These are phyloP conservation scores for Collichthys lucidus DNA, from an alignment of 2,113 vertebrate genomes.

Conservation along the genomic window DNA sequence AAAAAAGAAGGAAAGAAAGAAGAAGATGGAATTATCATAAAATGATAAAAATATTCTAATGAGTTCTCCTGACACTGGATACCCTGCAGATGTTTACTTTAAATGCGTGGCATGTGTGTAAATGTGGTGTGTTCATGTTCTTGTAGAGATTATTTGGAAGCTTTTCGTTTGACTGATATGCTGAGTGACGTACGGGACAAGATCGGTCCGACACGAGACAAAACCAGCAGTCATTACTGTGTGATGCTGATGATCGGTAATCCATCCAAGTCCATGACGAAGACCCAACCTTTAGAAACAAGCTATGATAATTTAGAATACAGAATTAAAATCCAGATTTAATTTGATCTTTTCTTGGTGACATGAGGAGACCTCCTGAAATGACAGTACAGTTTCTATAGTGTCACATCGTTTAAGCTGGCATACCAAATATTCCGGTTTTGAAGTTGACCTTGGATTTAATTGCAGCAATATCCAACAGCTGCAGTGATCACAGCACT, in stretches of 20 bases:
- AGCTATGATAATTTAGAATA: not conserved
- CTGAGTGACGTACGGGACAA: not conserved
- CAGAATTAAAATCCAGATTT: not conserved
- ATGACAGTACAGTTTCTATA: not conserved
- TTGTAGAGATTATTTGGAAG: slow-evolving; percentile 15
- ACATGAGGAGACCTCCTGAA: not conserved
- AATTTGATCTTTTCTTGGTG: too few species aligned
- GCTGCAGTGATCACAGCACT: not conserved
- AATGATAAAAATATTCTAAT: slow-evolving; percentile 35
- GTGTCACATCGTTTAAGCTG: not conserved
- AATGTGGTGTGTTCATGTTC: slow-evolving; percentile 11
- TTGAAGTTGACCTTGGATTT: not conserved
- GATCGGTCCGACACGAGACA: not conserved
- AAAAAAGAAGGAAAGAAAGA: not conserved
- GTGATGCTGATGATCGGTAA: not conserved
- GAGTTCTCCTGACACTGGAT: slow-evolving; percentile 30
- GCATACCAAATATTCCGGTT: not conserved
- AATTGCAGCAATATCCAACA: not conserved
- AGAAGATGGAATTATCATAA: slow-evolving; percentile 15
- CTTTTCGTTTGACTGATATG: slow-evolving; percentile 11
- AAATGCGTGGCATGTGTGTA: slow-evolving; percentile 22
- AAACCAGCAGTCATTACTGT: not conserved
- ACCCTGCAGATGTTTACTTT: slow-evolving; percentile 25
- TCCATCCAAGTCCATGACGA: not conserved
- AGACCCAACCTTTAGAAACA: not conserved